Conservation (phyloP, 2,797 vertebrate species). For the Ctenopoma kingsleyae region DNA sequence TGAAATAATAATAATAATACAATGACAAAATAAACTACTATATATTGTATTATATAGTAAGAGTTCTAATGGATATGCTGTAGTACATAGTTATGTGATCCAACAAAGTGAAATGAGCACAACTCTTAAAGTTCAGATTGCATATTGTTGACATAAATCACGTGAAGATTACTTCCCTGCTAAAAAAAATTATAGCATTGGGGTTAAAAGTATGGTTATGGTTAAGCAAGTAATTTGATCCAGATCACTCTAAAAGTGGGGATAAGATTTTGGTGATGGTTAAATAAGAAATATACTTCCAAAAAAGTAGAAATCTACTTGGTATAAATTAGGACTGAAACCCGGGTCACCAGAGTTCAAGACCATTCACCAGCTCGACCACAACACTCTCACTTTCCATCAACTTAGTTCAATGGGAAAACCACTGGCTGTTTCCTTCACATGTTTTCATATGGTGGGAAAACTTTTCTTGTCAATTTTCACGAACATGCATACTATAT, state of each 20-base stretch:
- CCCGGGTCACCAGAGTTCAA: conserved; percentile 61
- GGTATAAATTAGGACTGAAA: conserved; percentile 44
- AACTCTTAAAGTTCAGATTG: conserved; percentile 36
- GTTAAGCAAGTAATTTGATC: conserved; percentile 52
- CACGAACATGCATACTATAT: conserved; percentile 32
- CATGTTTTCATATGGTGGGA: conserved; percentile 44
- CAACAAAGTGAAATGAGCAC: conserved; percentile 34
- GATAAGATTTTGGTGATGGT: conserved; percentile 30
- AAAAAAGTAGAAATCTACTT: conserved; percentile 43
- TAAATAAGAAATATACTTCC: conserved; percentile 24
- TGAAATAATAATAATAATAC: too few relatives aligned
- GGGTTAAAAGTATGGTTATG: conserved; percentile 30
- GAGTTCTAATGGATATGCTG: conserved; percentile 1
- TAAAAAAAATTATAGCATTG: conserved; percentile 30
- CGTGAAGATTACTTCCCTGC: conserved; percentile 19
- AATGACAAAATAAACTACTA: too few relatives aligned
- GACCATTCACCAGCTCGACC: conserved; percentile 44
- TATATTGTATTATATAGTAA: background rate
- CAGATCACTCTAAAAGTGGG: conserved; percentile 37
- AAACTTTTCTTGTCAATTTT: conserved; percentile 47
- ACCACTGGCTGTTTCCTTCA: conserved; percentile 46
- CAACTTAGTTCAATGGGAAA: conserved; percentile 40
- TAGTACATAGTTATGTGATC: conserved; percentile 31
- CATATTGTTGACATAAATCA: conserved; percentile 54
- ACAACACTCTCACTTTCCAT: conserved; percentile 63